Evolutionary conservation across 1,140 invertebrate species (phyloP).

Genomic region (Acyrthosiphon pisum): DNA sequence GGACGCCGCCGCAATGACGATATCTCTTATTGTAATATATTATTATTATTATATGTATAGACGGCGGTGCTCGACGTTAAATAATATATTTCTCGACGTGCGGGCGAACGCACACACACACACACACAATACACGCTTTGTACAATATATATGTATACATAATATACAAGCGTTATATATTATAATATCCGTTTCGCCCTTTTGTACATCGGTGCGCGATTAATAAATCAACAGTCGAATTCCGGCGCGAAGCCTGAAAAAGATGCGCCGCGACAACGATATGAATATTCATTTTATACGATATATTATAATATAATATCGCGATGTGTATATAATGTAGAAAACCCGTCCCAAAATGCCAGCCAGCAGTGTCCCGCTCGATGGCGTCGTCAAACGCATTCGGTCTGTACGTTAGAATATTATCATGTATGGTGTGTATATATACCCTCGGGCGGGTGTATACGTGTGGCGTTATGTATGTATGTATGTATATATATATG

Average conservation of each 20-base stretch:
- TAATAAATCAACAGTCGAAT: constrained; percentile 58
- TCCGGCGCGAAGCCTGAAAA: constrained; percentile 45
- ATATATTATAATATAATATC: constrained; percentile 27
- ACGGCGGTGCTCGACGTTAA: constrained; percentile 7
- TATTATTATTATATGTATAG: constrained; percentile 16
- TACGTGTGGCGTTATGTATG: not conserved
- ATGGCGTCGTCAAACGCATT: constrained; percentile 50
- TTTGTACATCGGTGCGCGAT: constrained; percentile 50
- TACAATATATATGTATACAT: too few species aligned
- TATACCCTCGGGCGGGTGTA: not conserved
- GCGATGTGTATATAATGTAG: not conserved
- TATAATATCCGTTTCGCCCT: constrained; percentile 30
- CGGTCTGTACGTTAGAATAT: not conserved
- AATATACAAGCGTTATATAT: not conserved
- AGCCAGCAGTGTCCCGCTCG: not conserved
- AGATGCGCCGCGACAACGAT: constrained; percentile 54
- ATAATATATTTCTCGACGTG: constrained; percentile 14
- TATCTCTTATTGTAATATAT: constrained; percentile 35
- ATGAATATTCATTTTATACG: constrained; percentile 48
- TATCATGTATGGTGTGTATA: not conserved
- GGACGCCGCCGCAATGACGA: constrained; percentile 43
- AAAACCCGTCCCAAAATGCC: not conserved
- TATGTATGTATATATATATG: too few species aligned
- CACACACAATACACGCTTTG: not conserved
- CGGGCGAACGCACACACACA: not conserved